Conservation (phyloP, 1,140 invertebrate genomes). For the Dendrolimus kikuchii region DNA sequence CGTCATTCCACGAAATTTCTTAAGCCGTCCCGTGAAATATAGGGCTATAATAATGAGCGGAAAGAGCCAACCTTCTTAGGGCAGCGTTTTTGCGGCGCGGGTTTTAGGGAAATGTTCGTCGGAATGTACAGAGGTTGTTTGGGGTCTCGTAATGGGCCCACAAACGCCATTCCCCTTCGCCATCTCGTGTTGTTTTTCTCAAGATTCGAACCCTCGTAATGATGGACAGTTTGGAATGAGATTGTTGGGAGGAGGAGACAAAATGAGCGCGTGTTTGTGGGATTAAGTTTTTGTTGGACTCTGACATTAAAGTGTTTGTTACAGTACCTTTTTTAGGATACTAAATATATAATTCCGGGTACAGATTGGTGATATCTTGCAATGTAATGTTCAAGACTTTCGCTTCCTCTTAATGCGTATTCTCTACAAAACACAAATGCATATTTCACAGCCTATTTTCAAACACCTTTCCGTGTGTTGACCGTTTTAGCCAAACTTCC, state of each 20-base stretch:
- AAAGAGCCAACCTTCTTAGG: constrained; percentile 4
- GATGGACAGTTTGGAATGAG: constrained; percentile 3
- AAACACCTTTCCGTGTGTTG: no score
- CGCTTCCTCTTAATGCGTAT: no score
- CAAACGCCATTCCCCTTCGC: constrained; percentile 7
- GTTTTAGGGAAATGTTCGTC: constrained; percentile 2
- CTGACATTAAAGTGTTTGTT: no score
- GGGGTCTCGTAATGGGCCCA: constrained; percentile 6
- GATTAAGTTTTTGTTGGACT: no score
- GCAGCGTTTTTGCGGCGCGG: neutral
- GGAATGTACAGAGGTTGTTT: constrained; percentile 4
- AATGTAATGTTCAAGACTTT: no score
- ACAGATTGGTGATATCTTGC: no score
- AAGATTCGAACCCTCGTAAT: constrained; percentile 5
- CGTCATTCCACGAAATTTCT: neutral
- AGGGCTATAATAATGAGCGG: neutral
- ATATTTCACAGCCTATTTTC: no score
- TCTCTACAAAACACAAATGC: no score
- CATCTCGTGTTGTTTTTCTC: constrained; percentile 6
- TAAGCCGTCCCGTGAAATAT: neutral
- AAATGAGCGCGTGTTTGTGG: no score
- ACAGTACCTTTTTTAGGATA: no score
- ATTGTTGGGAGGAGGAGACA: constrained; percentile 1
- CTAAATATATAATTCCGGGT: no score
- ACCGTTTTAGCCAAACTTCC: no score